Conservation (phyloP, 2,113 vertebrate species). For the Elanoides forficatus region DNA sequence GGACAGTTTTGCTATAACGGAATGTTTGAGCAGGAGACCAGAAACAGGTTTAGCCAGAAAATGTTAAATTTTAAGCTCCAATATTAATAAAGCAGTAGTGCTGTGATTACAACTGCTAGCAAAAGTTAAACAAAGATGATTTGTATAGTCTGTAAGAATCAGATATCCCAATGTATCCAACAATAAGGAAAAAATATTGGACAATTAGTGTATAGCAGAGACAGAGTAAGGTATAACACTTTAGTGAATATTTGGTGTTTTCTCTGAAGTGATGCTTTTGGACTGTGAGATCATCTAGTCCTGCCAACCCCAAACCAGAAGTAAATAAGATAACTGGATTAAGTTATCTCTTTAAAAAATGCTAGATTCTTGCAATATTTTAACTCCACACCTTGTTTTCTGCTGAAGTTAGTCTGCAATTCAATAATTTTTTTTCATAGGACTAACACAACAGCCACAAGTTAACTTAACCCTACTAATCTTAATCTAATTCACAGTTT, state of each 20-base stretch:
- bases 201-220: neutral
- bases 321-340: neutral
- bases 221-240: neutral
- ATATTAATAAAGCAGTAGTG: neutral
- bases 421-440: neutral
- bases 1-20: neutral
- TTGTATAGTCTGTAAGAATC: neutral
- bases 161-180: neutral
- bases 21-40: neutral
- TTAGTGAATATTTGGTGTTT: neutral
- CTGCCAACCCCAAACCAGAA: neutral
- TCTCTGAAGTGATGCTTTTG: neutral
- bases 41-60: neutral
- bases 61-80: neutral
- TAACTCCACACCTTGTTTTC: neutral
- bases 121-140: neutral
- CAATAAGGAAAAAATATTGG: neutral
- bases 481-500: neutral
- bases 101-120: neutral
- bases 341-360: neutral
- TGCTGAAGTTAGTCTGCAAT: neutral
- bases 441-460: neutral
- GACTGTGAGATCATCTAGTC: neutral
- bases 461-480: neutral
- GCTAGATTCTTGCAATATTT: neutral